Evolutionary conservation across 2,113 vertebrate species (phyloP).

Genomic region (mouse (Mus musculus)): GRCm39 chr2:113648501-113649000

Average conservation of each 20-base stretch:
- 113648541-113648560: constrained; percentile 36
- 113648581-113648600: constrained; percentile 79
- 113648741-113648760: background rate
- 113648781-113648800: background rate
- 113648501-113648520: constrained; percentile 27
- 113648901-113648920: background rate
- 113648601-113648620: constrained; percentile 77
- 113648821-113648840: constrained; percentile 17
- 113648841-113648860: background rate
- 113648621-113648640: constrained; percentile 57
- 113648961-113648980: background rate
- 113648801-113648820: background rate
- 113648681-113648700: background rate
- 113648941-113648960: background rate
- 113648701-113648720: background rate
- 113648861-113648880: background rate
- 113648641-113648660: constrained; percentile 52
- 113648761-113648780: constrained; percentile 18
- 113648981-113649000: background rate
- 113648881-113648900: background rate
- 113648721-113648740: background rate
- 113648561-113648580: constrained; percentile 71
- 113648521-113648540: constrained; percentile 21
- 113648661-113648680: background rate
- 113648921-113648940: background rate